Evolutionary conservation across 2,113 vertebrate species (phyloP).

Genomic region (Perca fluviatilis): DNA sequence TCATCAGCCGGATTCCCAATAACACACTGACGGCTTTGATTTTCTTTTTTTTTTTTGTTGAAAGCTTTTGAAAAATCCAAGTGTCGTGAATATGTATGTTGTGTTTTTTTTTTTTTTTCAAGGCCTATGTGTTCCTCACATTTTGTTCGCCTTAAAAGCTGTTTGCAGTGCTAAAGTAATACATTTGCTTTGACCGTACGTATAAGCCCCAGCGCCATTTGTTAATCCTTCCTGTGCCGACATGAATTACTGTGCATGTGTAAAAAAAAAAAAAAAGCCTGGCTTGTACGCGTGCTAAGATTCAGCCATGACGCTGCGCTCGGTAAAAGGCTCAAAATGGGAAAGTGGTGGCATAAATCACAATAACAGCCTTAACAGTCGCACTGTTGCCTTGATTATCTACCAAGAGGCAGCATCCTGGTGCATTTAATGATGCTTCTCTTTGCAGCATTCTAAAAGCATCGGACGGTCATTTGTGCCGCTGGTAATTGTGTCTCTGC

Average conservation of each 20-base stretch:
- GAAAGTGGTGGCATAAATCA: constrained; percentile 66
- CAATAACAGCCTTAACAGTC: constrained; percentile 46
- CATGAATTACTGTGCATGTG: constrained; percentile 44
- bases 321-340: constrained; percentile 49
- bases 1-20: neutral
- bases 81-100: constrained; percentile 11
- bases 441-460: constrained; percentile 5
- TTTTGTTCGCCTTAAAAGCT: constrained; percentile 28
- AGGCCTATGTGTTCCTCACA: neutral
- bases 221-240: constrained; percentile 52
- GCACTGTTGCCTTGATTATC: constrained; percentile 63
- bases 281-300: constrained; percentile 38
- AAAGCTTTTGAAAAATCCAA: neutral
- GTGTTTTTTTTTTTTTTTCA: neutral
- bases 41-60: neutral
- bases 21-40: neutral
- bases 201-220: constrained; percentile 14
- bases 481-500: constrained; percentile 30
- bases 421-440: constrained; percentile 53
- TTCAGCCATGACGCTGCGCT: constrained; percentile 41
- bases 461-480: constrained; percentile 26
- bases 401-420: constrained; percentile 45
- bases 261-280: constrained; percentile 51
- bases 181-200: constrained; percentile 11
- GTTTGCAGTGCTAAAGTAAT: constrained; percentile 5